Conservation (phyloP, 2,113 vertebrate species). For the Lutjanus erythropterus region DNA sequence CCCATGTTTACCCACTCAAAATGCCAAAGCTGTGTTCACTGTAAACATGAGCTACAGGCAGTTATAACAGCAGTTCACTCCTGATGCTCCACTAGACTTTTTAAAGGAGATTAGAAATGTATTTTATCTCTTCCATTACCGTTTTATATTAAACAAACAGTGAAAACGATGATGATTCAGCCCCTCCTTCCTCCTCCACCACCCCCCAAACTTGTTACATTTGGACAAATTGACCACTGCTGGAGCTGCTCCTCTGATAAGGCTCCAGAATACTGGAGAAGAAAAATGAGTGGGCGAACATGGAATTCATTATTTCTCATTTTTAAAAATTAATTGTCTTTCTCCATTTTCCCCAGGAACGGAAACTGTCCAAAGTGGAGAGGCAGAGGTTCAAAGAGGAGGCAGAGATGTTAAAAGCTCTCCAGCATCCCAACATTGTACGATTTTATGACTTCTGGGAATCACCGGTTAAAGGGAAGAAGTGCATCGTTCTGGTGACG, state of each 20-base stretch:
- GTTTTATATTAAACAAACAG: neutral
- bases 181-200: neutral
- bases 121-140: slow-evolving; percentile 2
- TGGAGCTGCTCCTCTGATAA: neutral
- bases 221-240: neutral
- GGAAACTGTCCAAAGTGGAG: slow-evolving; percentile 95
- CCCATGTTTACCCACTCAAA: slow-evolving; percentile 58
- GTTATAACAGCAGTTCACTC: neutral
- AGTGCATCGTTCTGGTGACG: slow-evolving; percentile 96
- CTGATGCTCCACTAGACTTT: neutral
- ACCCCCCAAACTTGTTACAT: neutral
- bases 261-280: neutral
- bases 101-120: neutral
- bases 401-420: slow-evolving; percentile 97
- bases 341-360: slow-evolving; percentile 84
- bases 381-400: slow-evolving; percentile 98
- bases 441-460: slow-evolving; percentile 99
- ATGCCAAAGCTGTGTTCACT: slow-evolving; percentile 63
- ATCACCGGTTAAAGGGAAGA: slow-evolving; percentile 93
- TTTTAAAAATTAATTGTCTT: neutral
- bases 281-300: neutral
- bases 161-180: neutral
- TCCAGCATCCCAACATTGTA: slow-evolving; percentile 98
- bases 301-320: neutral
- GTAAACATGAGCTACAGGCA: slow-evolving; percentile 49